phyloP scores from a whole-genome alignment of 2,888 invertebrate genomes.

The Cryptus armator region DNA sequence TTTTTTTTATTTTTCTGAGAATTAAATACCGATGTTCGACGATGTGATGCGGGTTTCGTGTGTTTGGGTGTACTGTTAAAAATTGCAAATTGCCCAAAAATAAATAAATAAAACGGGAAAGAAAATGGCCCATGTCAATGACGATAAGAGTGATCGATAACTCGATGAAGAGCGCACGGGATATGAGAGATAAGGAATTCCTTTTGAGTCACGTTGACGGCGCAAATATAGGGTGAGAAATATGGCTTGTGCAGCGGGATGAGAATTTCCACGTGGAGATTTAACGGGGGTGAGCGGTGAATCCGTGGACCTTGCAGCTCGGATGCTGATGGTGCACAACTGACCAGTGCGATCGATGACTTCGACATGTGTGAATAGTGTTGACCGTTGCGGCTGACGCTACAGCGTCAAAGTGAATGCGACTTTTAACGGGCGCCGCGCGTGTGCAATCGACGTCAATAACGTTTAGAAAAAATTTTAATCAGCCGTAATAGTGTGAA shows the following conservation, averaged over 20 bases:
- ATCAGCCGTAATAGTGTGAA: not conserved
- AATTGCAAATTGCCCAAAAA: not conserved
- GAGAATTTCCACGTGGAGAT: constrained; percentile 59
- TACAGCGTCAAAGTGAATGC: constrained; percentile 44
- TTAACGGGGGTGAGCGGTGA: not conserved
- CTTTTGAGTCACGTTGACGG: not conserved
- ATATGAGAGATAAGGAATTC: constrained; percentile 33
- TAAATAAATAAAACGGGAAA: not conserved
- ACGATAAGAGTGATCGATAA: constrained; percentile 10
- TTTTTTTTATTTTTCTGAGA: too few relatives aligned
- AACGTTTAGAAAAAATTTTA: not conserved
- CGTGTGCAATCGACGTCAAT: constrained; percentile 18
- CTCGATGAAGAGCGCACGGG: constrained; percentile 4
- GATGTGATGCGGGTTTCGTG: not conserved
- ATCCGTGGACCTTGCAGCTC: constrained; percentile 26
- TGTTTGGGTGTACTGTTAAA: constrained; percentile 10
- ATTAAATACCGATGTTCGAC: too few relatives aligned
- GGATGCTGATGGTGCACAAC: constrained; percentile 20
- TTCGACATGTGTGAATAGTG: constrained; percentile 24
- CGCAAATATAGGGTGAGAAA: constrained; percentile 11
- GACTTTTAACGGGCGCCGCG: constrained; percentile 28
- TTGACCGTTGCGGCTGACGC: constrained; percentile 44
- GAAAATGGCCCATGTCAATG: not conserved
- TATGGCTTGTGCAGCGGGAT: constrained; percentile 53
- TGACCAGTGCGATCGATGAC: constrained; percentile 47